Percentiles rank a stretch among this genome's conserved stretches.
These are phyloP conservation scores for Pelusios castaneus DNA, from an alignment of 2,113 vertebrate genomes.

Conservation along the genomic window DNA sequence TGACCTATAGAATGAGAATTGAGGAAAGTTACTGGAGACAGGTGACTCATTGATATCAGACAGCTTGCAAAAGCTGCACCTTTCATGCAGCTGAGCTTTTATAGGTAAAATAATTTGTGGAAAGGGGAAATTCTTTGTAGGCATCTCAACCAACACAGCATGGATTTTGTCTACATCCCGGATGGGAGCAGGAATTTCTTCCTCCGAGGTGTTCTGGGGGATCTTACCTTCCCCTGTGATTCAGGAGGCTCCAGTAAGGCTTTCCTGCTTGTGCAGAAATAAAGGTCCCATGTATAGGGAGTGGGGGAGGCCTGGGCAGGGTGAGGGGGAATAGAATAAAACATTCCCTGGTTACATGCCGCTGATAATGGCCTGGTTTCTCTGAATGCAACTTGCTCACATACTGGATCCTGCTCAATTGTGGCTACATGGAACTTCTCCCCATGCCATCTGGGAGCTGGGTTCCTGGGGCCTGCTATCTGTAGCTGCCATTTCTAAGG, in stretches of 20 bases:
- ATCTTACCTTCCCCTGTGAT: neutral
- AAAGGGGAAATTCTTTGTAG: too few relatives aligned
- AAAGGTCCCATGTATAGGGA: neutral
- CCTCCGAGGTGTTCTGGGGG: neutral
- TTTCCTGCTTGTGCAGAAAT: neutral
- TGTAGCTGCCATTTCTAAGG: too few relatives aligned
- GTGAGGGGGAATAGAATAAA: fast-evolving
- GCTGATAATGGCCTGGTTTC: neutral
- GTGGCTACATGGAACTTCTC: too few relatives aligned
- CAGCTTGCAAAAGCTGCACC: neutral
- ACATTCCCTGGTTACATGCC: neutral
- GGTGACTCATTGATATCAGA: fast-evolving
- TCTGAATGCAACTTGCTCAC: neutral
- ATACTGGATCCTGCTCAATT: neutral
- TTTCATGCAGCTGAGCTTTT: neutral
- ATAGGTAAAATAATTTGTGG: too few relatives aligned
- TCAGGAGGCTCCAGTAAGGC: neutral
- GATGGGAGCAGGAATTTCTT: neutral
- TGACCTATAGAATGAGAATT: neutral
- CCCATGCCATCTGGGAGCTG: too few relatives aligned
- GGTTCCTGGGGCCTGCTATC: too few relatives aligned
- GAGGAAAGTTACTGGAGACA: neutral
- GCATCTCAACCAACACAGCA: neutral
- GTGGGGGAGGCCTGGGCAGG: fast-evolving
- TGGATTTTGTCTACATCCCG: neutral